phyloP scores from a whole-genome alignment of 2,113 vertebrate genomes.

The Chamaea fasciata region DNA sequence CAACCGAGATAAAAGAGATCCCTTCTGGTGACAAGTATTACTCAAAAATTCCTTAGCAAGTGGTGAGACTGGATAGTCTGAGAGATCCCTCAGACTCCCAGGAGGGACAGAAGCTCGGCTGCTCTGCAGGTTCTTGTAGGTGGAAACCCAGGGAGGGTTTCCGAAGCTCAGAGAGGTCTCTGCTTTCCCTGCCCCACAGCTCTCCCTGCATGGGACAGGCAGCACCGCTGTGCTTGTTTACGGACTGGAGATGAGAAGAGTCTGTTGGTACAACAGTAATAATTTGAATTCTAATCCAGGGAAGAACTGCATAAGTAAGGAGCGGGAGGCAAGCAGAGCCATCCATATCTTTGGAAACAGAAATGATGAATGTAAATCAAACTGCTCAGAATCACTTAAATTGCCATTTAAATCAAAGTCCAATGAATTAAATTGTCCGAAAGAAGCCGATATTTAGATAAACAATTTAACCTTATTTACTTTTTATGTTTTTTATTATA shows the following conservation, averaged over 20 bases:
- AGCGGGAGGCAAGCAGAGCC: neutral
- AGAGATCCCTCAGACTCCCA: neutral
- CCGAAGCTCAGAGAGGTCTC: neutral
- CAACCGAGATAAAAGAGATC: conserved; percentile 1
- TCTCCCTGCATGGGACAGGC: fast-evolving
- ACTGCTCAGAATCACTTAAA: neutral
- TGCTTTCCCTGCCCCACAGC: neutral
- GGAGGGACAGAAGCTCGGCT: neutral
- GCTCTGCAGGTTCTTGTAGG: neutral
- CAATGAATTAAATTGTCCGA: neutral
- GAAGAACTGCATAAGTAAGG: neutral
- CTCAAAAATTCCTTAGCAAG: conserved; percentile 16
- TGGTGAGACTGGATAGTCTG: neutral
- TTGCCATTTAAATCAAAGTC: neutral
- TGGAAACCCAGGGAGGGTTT: neutral
- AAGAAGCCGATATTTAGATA: neutral
- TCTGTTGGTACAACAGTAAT: neutral
- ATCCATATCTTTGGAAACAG: neutral
- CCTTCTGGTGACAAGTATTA: neutral
- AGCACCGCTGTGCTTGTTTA: neutral
- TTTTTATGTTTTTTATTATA: neutral
- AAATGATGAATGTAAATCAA: neutral
- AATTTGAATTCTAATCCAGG: neutral
- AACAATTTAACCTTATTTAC: neutral
- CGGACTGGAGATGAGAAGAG: neutral